phyloP scores from a whole-genome alignment of 2,797 vertebrate genomes.

The Iguana delicatissima region DNA sequence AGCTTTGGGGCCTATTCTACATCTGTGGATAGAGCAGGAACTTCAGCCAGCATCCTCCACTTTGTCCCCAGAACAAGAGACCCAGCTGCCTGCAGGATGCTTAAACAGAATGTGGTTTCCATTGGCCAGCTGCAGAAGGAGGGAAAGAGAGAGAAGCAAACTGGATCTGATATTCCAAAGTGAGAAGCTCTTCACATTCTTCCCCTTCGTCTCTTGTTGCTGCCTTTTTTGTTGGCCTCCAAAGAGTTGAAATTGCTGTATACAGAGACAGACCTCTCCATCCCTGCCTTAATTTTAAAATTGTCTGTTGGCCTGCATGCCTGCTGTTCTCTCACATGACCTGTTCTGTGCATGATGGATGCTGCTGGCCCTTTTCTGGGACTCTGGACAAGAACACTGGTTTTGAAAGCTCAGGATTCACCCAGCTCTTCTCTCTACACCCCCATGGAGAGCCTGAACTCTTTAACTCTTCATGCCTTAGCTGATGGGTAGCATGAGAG shows the following conservation, averaged over 20 bases:
- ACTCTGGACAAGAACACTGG: constrained; percentile 4
- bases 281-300: constrained; percentile 24
- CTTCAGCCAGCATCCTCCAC: neutral
- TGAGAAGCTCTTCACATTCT: neutral
- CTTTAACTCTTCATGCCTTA: neutral
- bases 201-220: neutral
- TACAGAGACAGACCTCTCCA: neutral
- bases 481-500: constrained; percentile 33
- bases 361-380: constrained; percentile 12
- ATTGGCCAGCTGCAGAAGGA: neutral
- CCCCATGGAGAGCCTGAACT: constrained; percentile 17
- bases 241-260: neutral
- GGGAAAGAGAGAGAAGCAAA: neutral
- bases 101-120: neutral
- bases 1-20: neutral
- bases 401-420: neutral
- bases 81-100: neutral
- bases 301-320: constrained; percentile 2
- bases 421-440: neutral
- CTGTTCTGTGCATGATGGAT: neutral
- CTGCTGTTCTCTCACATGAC: neutral
- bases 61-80: neutral
- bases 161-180: neutral
- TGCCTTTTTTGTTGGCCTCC: neutral
- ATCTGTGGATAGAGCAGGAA: neutral